These are phyloP conservation scores for Botrylloides violaceus DNA, from an alignment of 23 tunicate species.

Conservation along the genomic window DNA sequence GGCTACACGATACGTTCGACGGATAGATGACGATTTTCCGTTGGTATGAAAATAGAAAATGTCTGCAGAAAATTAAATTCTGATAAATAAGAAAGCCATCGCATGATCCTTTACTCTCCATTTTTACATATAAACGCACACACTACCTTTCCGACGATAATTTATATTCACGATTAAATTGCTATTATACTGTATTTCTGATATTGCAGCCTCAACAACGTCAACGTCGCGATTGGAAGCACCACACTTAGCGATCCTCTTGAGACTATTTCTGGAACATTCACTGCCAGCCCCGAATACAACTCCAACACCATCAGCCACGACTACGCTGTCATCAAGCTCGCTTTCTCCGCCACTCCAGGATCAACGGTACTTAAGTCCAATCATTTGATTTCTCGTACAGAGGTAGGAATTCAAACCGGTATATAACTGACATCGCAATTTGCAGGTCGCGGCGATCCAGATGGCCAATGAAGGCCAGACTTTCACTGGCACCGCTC, in stretches of 20 bases:
- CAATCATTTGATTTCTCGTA: neutral
- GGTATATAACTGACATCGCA: neutral
- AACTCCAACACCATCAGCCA: constrained; percentile 51
- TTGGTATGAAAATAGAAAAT: too few relatives aligned
- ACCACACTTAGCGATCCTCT: constrained; percentile 43
- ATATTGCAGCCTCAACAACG: constrained; percentile 10
- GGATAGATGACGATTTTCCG: too few relatives aligned
- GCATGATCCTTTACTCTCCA: too few relatives aligned
- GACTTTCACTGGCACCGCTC: constrained; percentile 45
- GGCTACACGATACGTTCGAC: too few relatives aligned
- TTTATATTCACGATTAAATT: too few relatives aligned
- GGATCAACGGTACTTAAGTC: constrained; percentile 18
- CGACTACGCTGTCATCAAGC: constrained; percentile 64
- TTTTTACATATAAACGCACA: too few relatives aligned
- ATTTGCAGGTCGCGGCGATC: constrained; percentile 39
- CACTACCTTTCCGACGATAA: too few relatives aligned
- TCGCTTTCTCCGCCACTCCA: constrained; percentile 23
- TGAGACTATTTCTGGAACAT: constrained; percentile 8
- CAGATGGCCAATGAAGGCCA: constrained; percentile 32
- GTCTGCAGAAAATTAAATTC: too few relatives aligned
- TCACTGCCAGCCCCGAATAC: constrained; percentile 66
- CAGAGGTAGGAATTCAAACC: neutral
- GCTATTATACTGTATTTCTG: too few relatives aligned
- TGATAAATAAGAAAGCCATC: too few relatives aligned
- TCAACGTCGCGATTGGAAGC: constrained; percentile 61